Conservation (phyloP, 92 coral and sea anemone genomes). For the Virgularia gustaviana region DNA sequence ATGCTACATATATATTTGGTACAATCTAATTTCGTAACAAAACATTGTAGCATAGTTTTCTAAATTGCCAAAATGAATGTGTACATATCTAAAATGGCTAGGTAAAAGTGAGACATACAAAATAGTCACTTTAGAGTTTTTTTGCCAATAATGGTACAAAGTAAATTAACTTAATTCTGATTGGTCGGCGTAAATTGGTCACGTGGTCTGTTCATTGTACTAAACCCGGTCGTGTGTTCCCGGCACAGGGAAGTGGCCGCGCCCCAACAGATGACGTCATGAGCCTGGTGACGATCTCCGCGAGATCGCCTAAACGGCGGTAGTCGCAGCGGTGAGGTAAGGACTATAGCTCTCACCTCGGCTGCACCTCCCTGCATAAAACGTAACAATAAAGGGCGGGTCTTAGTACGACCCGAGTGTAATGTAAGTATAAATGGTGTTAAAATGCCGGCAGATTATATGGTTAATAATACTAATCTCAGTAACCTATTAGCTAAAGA, state of each 20-base stretch:
- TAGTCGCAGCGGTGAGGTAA: conserved; percentile 93
- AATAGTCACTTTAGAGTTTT: neutral
- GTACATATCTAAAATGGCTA: conserved; percentile 13
- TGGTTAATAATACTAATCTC: neutral
- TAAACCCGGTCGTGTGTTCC: conserved; percentile 51
- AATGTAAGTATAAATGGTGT: neutral
- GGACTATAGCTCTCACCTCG: conserved; percentile 43
- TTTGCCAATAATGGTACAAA: conserved; percentile 18
- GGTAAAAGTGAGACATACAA: conserved; percentile 1
- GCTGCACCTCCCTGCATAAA: too few relatives aligned
- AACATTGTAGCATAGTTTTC: conserved; percentile 26
- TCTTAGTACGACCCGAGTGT: too few relatives aligned
- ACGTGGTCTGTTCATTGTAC: conserved; percentile 36
- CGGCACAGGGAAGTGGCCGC: conserved; percentile 99
- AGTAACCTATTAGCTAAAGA: neutral
- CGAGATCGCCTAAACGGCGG: conserved; percentile 62
- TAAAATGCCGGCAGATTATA: conserved; percentile 1
- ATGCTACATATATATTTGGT: conserved; percentile 26
- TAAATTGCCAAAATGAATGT: conserved; percentile 5
- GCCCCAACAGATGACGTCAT: conserved; percentile 94
- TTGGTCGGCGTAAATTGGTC: conserved; percentile 16
- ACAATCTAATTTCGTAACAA: conserved; percentile 33
- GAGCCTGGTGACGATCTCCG: conserved; percentile 56
- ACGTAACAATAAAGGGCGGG: too few relatives aligned
- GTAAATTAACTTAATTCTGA: neutral